Conservation (phyloP, 2,113 vertebrate genomes). For the Apus apus region DNA sequence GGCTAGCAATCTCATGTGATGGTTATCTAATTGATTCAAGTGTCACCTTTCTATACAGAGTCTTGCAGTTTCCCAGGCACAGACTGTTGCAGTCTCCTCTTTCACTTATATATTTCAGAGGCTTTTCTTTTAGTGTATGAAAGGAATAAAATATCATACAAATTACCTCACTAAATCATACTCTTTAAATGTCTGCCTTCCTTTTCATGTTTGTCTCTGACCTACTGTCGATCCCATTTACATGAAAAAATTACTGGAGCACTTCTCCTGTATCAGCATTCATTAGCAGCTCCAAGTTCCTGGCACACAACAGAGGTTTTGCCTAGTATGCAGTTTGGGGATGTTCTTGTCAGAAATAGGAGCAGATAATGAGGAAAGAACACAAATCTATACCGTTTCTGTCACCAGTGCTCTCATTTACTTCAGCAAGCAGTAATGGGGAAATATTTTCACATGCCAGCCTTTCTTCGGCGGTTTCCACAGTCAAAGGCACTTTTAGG, state of each 20-base stretch:
- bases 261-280: slow-evolving; percentile 51
- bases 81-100: neutral
- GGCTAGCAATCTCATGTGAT: neutral
- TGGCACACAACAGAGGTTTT: slow-evolving; percentile 50
- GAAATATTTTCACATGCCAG: slow-evolving; percentile 10
- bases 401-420: slow-evolving; percentile 22
- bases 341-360: neutral
- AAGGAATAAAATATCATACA: slow-evolving; percentile 50
- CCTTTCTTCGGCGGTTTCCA: neutral
- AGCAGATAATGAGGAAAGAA: slow-evolving; percentile 50
- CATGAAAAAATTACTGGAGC: slow-evolving; percentile 43
- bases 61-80: neutral
- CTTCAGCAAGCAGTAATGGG: slow-evolving; percentile 9
- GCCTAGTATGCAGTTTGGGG: slow-evolving; percentile 46
- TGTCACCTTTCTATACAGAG: neutral
- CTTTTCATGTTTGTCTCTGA: slow-evolving; percentile 59
- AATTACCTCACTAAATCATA: slow-evolving; percentile 61
- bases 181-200: slow-evolving; percentile 37
- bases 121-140: slow-evolving; percentile 22
- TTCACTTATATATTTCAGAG: slow-evolving; percentile 36
- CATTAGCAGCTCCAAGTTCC: slow-evolving; percentile 45
- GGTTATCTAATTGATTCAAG: slow-evolving; percentile 7
- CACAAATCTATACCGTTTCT: slow-evolving; percentile 10
- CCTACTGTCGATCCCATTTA: slow-evolving; percentile 45
- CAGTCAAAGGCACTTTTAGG: neutral